Percentiles rank a stretch among this genome's conserved stretches.
Conservation (phyloP, 2,797 vertebrate species). For the Esox lucius region DNA sequence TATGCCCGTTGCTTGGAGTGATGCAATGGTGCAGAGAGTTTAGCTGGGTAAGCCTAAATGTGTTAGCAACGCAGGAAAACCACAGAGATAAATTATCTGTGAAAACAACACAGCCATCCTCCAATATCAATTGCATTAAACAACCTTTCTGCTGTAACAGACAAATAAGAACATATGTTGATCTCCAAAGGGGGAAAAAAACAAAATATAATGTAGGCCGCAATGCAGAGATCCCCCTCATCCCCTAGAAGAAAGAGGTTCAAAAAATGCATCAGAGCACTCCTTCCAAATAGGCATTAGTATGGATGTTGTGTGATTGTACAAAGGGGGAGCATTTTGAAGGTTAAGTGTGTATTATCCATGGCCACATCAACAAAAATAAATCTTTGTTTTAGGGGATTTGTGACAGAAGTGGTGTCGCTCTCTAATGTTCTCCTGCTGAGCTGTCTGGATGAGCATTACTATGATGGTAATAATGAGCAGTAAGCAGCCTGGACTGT, state of each 20-base stretch:
- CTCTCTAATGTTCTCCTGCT: conserved; percentile 37
- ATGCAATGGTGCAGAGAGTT: background rate
- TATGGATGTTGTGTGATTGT: conserved; percentile 23
- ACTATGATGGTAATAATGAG: conserved; percentile 29
- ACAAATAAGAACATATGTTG: conserved; percentile 1
- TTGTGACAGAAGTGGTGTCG: conserved; percentile 41
- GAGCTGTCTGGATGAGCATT: conserved; percentile 32
- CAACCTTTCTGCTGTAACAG: background rate
- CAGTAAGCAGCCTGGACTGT: background rate
- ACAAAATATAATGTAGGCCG: no score
- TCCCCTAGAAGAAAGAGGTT: conserved; percentile 3
- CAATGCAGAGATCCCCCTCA: background rate
- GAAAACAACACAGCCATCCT: background rate
- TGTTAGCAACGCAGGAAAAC: background rate
- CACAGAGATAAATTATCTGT: background rate
- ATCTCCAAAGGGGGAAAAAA: background rate
- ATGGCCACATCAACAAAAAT: conserved; percentile 8
- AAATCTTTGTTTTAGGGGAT: conserved; percentile 49
- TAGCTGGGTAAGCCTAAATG: background rate
- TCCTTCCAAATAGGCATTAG: conserved; percentile 22
- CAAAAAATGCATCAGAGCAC: conserved; percentile 29
- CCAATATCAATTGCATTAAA: background rate
- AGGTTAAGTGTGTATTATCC: conserved; percentile 39
- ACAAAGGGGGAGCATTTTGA: conserved; percentile 30
- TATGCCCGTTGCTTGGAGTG: background rate